Base-by-base conservation (phyloP, 2,797 vertebrate genomes). In the Trichosurus vulpecula region DNA sequence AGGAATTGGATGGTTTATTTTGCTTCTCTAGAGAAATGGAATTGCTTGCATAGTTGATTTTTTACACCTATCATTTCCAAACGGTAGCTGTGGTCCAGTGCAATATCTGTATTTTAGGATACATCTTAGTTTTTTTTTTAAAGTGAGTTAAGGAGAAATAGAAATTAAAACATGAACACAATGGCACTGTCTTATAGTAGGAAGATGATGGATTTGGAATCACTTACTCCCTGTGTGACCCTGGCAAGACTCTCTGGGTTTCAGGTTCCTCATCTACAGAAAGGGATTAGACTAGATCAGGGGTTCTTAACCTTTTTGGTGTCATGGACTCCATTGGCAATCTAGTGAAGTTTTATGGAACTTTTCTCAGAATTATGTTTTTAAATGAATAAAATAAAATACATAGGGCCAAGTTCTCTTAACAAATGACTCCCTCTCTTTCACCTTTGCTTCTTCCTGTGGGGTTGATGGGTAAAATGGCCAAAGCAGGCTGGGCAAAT, bases 111-210 rank as follows among this genome's bases (percentile, higher is more conserved):
- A 81, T 41, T 41, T 81, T 81, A 81, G 6, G 35, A 2, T 41
- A 81, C 6, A 41, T 22, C 16, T 81, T 81, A 74, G 61, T 41
- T 41, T 81, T 81, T n/a, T 41, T 81, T n/a, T n/a, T 35, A 19
- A 8, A 95, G 96, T 89, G 96, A 97, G 97, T 96, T 96, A 97
- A 95, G 92, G 90, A 94, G 97, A 96, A 97, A 95, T 81, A 0
- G 90, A 92, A 96, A 90, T n/a, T 52, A 87, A 96, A 90, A 91
- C 54, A 92, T 90, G 57, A 93, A 54, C 10, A 74, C 66, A 74
- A 22, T 74, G 19, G 16, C 16, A 81, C 22, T 25, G 19, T 41
- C 8, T n/a, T 81, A 41, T 19, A 81, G 19, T 22, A 81, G 66
- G 19, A 81, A 81, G n/a, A 81, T 81, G n/a, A 81, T 81, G 19